Evolutionary conservation across 2,113 vertebrate species (phyloP), one percentile per base, ranked within the genome.

Genomic region (Gopherus flavomarginatus): DNA sequence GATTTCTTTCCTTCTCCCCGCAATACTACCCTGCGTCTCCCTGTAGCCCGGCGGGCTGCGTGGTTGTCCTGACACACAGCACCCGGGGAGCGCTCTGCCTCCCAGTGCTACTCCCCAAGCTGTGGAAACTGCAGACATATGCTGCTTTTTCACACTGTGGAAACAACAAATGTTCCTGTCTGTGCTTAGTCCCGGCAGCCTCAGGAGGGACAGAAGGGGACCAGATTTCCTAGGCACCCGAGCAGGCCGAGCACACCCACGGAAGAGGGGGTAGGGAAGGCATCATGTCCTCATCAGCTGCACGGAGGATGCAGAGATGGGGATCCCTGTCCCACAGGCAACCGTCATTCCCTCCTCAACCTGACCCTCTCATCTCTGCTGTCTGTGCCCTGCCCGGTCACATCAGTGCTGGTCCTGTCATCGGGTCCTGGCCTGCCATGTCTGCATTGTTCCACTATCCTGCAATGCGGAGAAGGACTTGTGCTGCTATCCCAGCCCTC

Each of bases 121-220:
- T n/a, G 4, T 50, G 50, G 65, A 90, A 96, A 69, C 89, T 5
- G 2, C 69, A 94, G 83, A 95, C 97, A 98, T 97, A 98, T 97
- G 96, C 96, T 97, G 96, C 92, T 96, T 97, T 92, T 97, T 98
- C 97, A 94, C 96, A n/a, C 97, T 3, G 0, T 1, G 0, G 96
- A 97, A 98, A 98, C 97, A 98, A 49, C 97, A 98, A 92, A 96
- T 97, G 97, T 97, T 97, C 86, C 1, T 81, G 93, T 97, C 82
- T 95, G 89, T 96, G 96, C 97, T 95, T 94, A 94, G 93, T 93
- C 97, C 90, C 95, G n/a, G 57, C 82, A 65, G 83, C 86, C 86
- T 80, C 44, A 16, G 90, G 95, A 96, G 85, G 57, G 80, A 50
- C 8, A 3, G 59, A 87, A 94, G 90, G 95, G 96, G 90, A 93